Base-by-base conservation (phyloP, 1,140 invertebrate genomes). In the Probaryconus sp. region DNA sequence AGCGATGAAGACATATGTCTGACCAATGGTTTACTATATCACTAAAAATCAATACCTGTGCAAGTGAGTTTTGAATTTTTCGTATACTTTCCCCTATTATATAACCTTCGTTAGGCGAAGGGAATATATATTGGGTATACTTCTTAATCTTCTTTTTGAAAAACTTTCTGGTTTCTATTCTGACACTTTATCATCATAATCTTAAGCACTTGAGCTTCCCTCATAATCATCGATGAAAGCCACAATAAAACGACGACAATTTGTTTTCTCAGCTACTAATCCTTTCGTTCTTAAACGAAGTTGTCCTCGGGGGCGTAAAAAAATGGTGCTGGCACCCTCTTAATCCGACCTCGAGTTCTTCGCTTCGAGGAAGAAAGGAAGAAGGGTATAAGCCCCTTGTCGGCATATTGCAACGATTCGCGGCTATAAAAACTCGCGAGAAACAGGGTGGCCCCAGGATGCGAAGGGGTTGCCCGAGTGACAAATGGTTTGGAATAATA, bases 401-500 rank as follows among this genome's bases (percentile, higher is more conserved):
- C 81, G 83, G 83, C 86, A 88, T 88, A 87, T 86, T 87, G 85
- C 83, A 73, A 85, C 83, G 80, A 88, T 88, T 86, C 85, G 84
- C 81, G 85, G 82, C 84, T 86, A 85, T 86, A 86, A 87, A 85
- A 87, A 84, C 80, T 81, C 55, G 73, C 70, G 53, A 67, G 61
- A 58, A 53, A 50, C 31, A 51, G 50, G 51, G 69, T 40, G 72
- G 24, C 35, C 53, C 37, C 28, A 71, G 80, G 79, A 81, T 79
- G 76, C 71, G 81, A 87, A 88, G 84, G 85, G 85, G 85, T 79
- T 79, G 79, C 75, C 76, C 79, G 69, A 83, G 83, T 88, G 86
- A 88, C 85, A 88, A 88, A 88, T 88, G 86, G 87, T 79, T 87
- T 70, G 87, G 85, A 88, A 88, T 88, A 88, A 88, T 88, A 85